Evolutionary conservation across 2,113 vertebrate species (phyloP), one percentile per base, ranked within the genome.

Genomic region (Lepisosteus osseus): DNA sequence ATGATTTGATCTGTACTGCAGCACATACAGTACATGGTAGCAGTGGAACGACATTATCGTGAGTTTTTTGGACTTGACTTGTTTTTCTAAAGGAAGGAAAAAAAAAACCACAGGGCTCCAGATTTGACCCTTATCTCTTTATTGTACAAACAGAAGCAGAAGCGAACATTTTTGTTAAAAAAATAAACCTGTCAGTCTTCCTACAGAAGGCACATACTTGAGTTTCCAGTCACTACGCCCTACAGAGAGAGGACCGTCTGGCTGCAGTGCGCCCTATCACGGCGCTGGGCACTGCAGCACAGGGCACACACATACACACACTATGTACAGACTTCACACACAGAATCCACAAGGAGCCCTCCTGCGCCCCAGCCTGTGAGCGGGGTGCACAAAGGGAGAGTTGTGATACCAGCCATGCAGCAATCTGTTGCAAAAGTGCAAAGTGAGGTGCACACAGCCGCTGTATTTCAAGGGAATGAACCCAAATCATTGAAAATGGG

Each of bases 121-220:
- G 13, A 56, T 56, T 54, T n/a, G 3, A 6, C 6, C 3, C 54
- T 76, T 63, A 29, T 11, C 3, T 67, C 65, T 85, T 83, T 82
- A 83, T 76, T 81, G 63, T 78, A 73, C 14, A 80, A 81, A 81
- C 44, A 13, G 9, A 59, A 80, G 77, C 74, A 73, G 65, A 70
- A 83, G 61, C 74, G 61, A 40, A 42, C 43, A 29, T 15, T 51
- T 51, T 55, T 40, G 13, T 6, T 73, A 67, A 69, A 63, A 72
- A 65, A n/a, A 29, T 70, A 29, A 62, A 69, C 68, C 62, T 73
- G 68, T 55, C 12, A n/a, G 68, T 76, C 61, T 42, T 78, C 66
- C 61, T 76, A 71, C 72, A 81, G 70, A 84, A 88, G 86, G 86
- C 84, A 82, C 81, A 64, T 69, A 62, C 73, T 64, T 40, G 76